Conservation (phyloP, 1,140 invertebrate genomes). For the Heterodera schachtii region DNA sequence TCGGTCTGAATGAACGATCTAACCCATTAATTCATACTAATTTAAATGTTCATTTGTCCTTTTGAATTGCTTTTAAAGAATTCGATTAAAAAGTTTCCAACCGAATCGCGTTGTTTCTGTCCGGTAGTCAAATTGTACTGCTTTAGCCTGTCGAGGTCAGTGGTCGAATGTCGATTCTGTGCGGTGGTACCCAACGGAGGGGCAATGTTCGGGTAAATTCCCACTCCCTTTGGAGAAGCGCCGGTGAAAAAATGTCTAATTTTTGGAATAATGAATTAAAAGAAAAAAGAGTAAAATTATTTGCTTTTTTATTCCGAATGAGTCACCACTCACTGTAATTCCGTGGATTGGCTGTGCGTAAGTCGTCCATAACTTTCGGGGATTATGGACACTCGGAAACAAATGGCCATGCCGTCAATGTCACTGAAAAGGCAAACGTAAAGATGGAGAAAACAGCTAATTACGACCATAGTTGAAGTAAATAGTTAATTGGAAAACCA, state of each 20-base stretch:
- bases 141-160: slow-evolving; percentile 38
- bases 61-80: no score
- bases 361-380: slow-evolving; percentile 45
- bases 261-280: no score
- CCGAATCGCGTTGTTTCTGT: background rate
- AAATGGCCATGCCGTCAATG: slow-evolving; percentile 48
- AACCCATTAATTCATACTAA: background rate
- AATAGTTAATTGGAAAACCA: background rate
- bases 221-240: background rate
- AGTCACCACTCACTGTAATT: slow-evolving; percentile 25
- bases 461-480: background rate
- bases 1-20: slow-evolving; percentile 1
- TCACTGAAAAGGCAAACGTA: slow-evolving; percentile 40
- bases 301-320: background rate
- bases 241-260: background rate
- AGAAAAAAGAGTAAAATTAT: background rate
- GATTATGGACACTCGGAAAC: slow-evolving; percentile 49
- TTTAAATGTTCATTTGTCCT: no score
- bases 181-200: background rate
- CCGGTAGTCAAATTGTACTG: slow-evolving; percentile 27
- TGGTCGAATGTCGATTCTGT: slow-evolving; percentile 37
- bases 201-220: slow-evolving; percentile 14
- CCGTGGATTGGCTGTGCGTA: slow-evolving; percentile 39
- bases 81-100: background rate
- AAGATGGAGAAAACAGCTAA: background rate